phyloP scores from a whole-genome alignment of 2,113 vertebrate genomes.

The Saimiri boliviensis region DNA sequence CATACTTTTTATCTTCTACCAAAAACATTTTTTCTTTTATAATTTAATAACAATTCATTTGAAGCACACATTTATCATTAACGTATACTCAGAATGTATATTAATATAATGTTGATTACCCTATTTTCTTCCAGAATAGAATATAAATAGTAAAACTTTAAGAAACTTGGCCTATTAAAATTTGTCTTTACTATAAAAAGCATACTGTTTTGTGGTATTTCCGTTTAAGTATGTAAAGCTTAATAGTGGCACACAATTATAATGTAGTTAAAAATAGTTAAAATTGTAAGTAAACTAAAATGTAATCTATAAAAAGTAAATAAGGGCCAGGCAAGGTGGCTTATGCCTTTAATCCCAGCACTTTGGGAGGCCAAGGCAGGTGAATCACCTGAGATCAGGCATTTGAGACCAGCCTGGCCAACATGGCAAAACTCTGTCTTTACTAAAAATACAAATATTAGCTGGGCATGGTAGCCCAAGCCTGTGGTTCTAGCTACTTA shows the following conservation, averaged over 20 bases:
- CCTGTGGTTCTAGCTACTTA: no score
- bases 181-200: constrained; percentile 4
- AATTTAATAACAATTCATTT: constrained; percentile 5
- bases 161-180: not conserved
- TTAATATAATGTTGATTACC: not conserved
- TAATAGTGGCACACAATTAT: not conserved
- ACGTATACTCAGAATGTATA: not conserved
- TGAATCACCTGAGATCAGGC: no score
- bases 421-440: no score
- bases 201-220: not conserved
- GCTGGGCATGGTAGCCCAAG: no score
- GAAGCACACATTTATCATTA: constrained; percentile 7
- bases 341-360: no score
- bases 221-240: not conserved
- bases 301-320: not conserved
- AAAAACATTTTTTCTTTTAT: constrained; percentile 14
- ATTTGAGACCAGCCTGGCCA: no score
- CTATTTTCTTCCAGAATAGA: constrained; percentile 20
- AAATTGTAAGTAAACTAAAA: constrained; percentile 18
- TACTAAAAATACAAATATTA: no score
- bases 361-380: no score
- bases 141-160: not conserved
- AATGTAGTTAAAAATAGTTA: constrained; percentile 6
- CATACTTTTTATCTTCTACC: not conserved
- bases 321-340: no score